Percentiles rank a stretch among this genome's conserved stretches.
phyloP scores from a whole-genome alignment of 1,140 invertebrate genomes.

The Calliopsis andreniformis region DNA sequence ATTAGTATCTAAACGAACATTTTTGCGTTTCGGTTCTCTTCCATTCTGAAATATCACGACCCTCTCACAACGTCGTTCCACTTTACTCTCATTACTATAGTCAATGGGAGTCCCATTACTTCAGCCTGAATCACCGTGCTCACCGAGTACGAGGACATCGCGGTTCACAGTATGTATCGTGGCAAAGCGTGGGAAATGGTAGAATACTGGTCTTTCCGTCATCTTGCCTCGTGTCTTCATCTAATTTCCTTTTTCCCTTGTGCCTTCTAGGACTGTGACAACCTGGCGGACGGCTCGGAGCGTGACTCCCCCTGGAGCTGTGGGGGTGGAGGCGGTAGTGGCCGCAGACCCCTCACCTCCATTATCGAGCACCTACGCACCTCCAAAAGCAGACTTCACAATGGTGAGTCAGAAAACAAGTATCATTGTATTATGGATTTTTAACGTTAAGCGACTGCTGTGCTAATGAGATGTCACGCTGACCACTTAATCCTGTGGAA shows the following conservation, averaged over 20 bases:
- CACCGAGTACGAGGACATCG: conserved; percentile 15
- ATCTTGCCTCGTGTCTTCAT: not conserved
- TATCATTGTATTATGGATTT: not conserved
- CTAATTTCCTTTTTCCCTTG: conserved; percentile 10
- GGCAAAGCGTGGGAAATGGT: conserved; percentile 44
- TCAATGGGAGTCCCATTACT: conserved; percentile 15
- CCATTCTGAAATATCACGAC: not conserved
- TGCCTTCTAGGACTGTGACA: conserved; percentile 68
- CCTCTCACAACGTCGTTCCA: not conserved
- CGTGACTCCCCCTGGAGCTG: conserved; percentile 72
- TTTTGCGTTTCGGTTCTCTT: not conserved
- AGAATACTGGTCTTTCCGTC: conserved; percentile 14
- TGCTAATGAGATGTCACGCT: too few species aligned
- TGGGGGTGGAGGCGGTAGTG: conserved; percentile 68
- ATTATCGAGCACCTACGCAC: conserved; percentile 75
- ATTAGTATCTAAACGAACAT: too few species aligned
- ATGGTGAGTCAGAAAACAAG: conserved; percentile 65
- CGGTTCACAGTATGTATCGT: conserved; percentile 15
- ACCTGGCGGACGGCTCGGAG: conserved; percentile 75
- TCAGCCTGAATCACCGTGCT: conserved; percentile 4
- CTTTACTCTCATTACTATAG: conserved; percentile 12
- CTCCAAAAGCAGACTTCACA: conserved; percentile 70
- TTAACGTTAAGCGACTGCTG: too few species aligned
- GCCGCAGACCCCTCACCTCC: conserved; percentile 73
- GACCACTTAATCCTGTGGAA: too few species aligned